Evolutionary conservation across 2,797 vertebrate genomes (phyloP).

Genomic region (Ciconia nigra): DNA sequence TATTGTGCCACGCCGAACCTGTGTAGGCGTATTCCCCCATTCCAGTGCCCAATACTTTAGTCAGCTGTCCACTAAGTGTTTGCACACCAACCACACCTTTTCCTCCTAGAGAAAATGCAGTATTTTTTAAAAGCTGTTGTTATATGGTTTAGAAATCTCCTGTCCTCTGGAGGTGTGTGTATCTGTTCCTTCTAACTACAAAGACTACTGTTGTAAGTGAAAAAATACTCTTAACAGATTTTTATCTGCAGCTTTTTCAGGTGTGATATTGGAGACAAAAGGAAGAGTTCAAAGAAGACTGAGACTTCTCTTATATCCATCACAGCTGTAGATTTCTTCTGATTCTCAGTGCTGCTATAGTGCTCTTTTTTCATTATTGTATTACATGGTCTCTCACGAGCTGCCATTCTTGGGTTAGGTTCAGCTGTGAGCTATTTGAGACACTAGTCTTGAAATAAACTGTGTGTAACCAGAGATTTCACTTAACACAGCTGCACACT

Average conservation of each 20-base stretch:
- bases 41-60: neutral
- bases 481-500: neutral
- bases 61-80: neutral
- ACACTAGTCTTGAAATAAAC: slow-evolving; percentile 18
- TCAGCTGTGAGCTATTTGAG: neutral
- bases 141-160: neutral
- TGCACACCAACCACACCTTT: neutral
- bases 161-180: neutral
- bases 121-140: neutral
- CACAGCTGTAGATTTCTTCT: neutral
- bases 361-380: slow-evolving; percentile 7
- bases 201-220: neutral
- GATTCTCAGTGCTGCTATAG: neutral
- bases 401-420: neutral
- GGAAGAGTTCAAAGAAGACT: neutral
- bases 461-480: neutral
- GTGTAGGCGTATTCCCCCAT: neutral
- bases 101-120: neutral
- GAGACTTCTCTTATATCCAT: neutral
- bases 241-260: neutral
- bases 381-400: neutral
- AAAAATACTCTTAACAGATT: neutral
- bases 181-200: neutral
- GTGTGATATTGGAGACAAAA: neutral
- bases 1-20: neutral